Conservation (phyloP, 2,113 vertebrate species). For the Festucalex cinctus region DNA sequence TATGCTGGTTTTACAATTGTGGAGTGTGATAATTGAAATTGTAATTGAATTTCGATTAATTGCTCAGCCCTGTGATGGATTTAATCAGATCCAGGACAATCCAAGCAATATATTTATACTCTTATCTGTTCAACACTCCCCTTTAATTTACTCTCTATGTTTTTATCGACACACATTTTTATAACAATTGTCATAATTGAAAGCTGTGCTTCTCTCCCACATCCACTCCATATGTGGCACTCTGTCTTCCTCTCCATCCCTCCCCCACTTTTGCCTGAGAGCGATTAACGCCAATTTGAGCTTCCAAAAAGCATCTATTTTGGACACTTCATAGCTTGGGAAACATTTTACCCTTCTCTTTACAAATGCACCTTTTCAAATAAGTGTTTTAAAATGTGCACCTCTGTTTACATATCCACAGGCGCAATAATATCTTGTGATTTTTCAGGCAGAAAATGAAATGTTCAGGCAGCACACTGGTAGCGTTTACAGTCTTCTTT, state of each 20-base stretch:
- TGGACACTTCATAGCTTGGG: slow-evolving; percentile 39
- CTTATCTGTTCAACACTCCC: slow-evolving; percentile 57
- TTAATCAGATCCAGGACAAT: slow-evolving; percentile 48
- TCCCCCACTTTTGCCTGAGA: slow-evolving; percentile 58
- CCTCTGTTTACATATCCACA: slow-evolving; percentile 10
- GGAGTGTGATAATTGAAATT: too few relatives aligned
- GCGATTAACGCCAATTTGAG: slow-evolving; percentile 68
- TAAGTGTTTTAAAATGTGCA: background rate
- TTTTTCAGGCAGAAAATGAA: slow-evolving; percentile 46
- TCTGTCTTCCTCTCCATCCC: slow-evolving; percentile 42
- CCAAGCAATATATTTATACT: slow-evolving; percentile 33
- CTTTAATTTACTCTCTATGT: slow-evolving; percentile 45
- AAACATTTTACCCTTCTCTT: slow-evolving; percentile 25
- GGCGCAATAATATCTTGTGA: slow-evolving; percentile 11
- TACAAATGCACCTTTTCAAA: background rate
- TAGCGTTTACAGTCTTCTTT: slow-evolving; percentile 42
- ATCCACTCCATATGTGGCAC: slow-evolving; percentile 59
- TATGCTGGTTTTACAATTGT: too few relatives aligned
- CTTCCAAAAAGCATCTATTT: slow-evolving; percentile 64
- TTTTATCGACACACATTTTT: slow-evolving; percentile 61
- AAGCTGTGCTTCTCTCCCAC: slow-evolving; percentile 62
- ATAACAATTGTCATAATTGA: slow-evolving; percentile 66
- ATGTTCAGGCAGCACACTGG: slow-evolving; percentile 27
- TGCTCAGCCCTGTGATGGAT: too few relatives aligned
- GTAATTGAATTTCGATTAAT: too few relatives aligned